Evolutionary conservation across 2,113 vertebrate species (phyloP).

Genomic region (Poicephalus gulielmi): DNA sequence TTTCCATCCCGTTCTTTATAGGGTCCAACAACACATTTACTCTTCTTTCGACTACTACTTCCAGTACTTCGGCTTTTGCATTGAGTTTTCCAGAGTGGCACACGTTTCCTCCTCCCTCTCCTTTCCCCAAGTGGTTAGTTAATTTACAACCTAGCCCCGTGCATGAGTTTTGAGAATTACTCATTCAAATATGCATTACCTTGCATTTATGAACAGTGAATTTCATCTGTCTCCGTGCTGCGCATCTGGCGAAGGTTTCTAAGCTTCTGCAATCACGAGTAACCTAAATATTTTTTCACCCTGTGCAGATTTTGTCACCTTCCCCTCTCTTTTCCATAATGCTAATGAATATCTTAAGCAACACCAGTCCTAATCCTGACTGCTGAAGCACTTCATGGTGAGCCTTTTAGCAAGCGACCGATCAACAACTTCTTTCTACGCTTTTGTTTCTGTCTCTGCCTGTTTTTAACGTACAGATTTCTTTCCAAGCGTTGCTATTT

Average conservation of each 20-base stretch:
- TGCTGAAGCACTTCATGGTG: constrained; percentile 31
- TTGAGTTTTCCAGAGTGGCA: neutral
- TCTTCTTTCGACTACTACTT: neutral
- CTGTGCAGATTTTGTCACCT: constrained; percentile 58
- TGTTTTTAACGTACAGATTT: constrained; percentile 30
- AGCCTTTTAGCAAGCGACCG: constrained; percentile 45
- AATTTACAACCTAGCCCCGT: constrained; percentile 32
- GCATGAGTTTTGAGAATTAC: constrained; percentile 55
- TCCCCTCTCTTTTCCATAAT: constrained; percentile 10
- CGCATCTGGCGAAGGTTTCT: constrained; percentile 43
- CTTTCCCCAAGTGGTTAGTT: constrained; percentile 28
- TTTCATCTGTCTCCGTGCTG: constrained; percentile 58
- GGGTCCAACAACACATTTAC: neutral
- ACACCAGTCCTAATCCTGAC: neutral
- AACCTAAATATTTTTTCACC: constrained; percentile 58
- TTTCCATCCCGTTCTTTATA: neutral
- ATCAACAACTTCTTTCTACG: constrained; percentile 50
- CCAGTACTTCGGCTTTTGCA: neutral
- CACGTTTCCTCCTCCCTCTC: neutral
- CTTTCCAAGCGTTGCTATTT: constrained; percentile 10
- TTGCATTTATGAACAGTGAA: constrained; percentile 51
- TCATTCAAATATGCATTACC: constrained; percentile 62
- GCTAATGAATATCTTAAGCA: constrained; percentile 42
- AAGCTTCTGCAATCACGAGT: constrained; percentile 41
- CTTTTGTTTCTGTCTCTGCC: constrained; percentile 15